Percentiles rank a stretch among this genome's conserved stretches.
Conservation (phyloP, 1,140 invertebrate genomes). For the Aphis gossypii region DNA sequence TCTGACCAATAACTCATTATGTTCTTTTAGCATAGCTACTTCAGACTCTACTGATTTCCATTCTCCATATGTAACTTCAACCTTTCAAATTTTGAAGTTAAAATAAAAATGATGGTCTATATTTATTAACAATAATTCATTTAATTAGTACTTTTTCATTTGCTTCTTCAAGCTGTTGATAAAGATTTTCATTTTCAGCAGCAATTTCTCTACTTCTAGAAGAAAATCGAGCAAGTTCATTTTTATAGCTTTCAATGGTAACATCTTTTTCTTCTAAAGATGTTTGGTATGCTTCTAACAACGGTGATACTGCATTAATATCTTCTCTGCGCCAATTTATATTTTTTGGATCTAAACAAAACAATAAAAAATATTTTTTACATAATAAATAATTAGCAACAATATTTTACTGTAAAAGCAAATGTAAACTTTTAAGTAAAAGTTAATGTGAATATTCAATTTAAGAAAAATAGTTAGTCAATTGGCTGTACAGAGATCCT, state of each 20-base stretch:
- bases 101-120: not conserved
- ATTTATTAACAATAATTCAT: not conserved
- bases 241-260: conserved; percentile 70
- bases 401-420: not conserved
- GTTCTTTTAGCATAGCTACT: conserved; percentile 65
- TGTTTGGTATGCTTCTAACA: conserved; percentile 75
- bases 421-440: not conserved
- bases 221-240: conserved; percentile 71
- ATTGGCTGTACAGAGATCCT: not conserved
- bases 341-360: conserved; percentile 15
- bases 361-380: conserved; percentile 48
- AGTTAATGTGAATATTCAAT: not conserved
- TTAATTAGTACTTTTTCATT: conserved; percentile 66
- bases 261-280: conserved; percentile 73
- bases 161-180: conserved; percentile 68
- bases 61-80: conserved; percentile 64
- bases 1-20: conserved; percentile 62
- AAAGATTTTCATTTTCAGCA: conserved; percentile 71
- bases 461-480: not conserved
- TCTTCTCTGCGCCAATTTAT: conserved; percentile 68
- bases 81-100: conserved; percentile 62
- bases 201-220: conserved; percentile 70
- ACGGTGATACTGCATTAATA: conserved; percentile 69
- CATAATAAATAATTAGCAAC: conserved; percentile 58
- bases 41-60: conserved; percentile 66